Conservation (phyloP, 2,888 invertebrate species). For the Sepioteuthis lessoniana region DNA sequence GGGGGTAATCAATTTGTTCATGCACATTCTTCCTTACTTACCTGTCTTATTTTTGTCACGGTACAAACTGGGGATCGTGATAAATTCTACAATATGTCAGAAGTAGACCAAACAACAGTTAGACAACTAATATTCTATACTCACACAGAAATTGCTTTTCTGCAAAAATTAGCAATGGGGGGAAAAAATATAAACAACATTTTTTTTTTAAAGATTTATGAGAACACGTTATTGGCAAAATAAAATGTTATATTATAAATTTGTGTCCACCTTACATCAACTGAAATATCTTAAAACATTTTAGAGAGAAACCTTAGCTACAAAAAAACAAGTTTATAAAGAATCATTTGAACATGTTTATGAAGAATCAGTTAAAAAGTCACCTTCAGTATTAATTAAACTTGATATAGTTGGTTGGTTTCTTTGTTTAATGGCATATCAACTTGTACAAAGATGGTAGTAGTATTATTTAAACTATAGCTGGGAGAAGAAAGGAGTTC, state of each 20-base stretch:
- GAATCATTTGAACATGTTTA: too few species aligned
- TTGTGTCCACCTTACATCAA: too few species aligned
- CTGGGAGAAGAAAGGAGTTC: too few species aligned
- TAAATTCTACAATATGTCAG: constrained; percentile 54
- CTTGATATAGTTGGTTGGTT: too few species aligned
- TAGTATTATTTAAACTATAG: too few species aligned
- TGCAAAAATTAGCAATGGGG: constrained; percentile 45
- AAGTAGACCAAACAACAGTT: constrained; percentile 41
- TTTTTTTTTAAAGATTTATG: neutral
- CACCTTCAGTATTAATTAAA: too few species aligned
- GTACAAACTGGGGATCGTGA: constrained; percentile 54
- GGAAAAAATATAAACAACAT: constrained; percentile 24
- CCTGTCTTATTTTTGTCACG: constrained; percentile 54
- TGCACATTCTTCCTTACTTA: constrained; percentile 49
- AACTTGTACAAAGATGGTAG: too few species aligned
- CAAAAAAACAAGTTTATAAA: too few species aligned
- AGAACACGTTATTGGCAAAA: neutral
- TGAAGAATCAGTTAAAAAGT: too few species aligned
- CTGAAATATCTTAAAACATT: too few species aligned
- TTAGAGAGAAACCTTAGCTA: too few species aligned
- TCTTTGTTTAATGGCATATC: too few species aligned
- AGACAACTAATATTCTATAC: constrained; percentile 34
- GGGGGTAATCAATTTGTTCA: constrained; percentile 37
- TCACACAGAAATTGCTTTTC: constrained; percentile 53
- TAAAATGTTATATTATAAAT: neutral